Base-by-base conservation (phyloP, 2,888 invertebrate genomes). In the Noctua fimbriata region DNA sequence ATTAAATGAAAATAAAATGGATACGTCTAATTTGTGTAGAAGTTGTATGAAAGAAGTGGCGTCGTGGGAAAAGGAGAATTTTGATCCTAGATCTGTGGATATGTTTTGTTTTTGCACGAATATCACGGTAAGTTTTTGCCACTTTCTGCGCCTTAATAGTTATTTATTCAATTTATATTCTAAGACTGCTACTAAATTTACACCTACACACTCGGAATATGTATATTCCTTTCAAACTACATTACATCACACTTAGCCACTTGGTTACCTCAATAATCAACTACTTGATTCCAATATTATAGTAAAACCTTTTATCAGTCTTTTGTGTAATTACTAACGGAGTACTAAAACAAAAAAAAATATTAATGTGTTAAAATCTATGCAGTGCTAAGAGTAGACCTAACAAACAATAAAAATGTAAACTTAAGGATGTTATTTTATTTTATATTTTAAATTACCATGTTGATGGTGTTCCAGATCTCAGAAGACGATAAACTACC, bases 41-140 rank as follows among this genome's bases (percentile, higher is more conserved):
- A 93, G 96, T 85, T 96, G 96, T 91, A 96, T 96, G 94, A 95
- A 94, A 89, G 94, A 95, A 87, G 93, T 95, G n/a, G 92, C 94
- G 4, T 91, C 93, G 0, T 94, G 94, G 93, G 96, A 96, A 84
- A 92, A 86, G 47, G 93, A 94, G 32, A 93, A 94, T 83, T 94
- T 94, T 41, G 91, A 93, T 75, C 66, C 88, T 1, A 91, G 90
- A 90, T 89, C 90, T 0, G 91, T 95, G 41, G 93, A 95, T 82
- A 96, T 95, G 96, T 96, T 96, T 90, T 93, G 91, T 88, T 95
- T 93, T 89, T 96, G 95, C 82, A 96, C 96, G 6, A 95, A 95
- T 84, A 92, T 96, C 14, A 89, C 92, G 92, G 96, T 94, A 91
- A 83, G 76, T 76, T 67, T 41, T 18, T 60, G 21, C 1, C n/a